Evolutionary conservation across 2,888 invertebrate species (phyloP).

Genomic region (Ferdinandea cuprea): DNA sequence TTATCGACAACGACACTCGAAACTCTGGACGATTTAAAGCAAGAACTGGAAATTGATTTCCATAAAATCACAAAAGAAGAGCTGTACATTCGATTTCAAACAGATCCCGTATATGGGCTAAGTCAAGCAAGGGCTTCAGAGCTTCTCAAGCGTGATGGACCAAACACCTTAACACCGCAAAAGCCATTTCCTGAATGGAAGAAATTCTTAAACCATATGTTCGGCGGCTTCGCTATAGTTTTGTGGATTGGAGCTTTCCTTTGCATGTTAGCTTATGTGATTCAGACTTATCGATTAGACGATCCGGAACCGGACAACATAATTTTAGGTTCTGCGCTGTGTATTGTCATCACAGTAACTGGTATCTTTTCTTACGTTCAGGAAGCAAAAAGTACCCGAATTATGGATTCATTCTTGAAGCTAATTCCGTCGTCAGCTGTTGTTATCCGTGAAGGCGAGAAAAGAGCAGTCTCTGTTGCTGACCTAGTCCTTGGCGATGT

Average conservation of each 20-base stretch:
- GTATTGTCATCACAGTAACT: constrained; percentile 87
- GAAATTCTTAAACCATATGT: constrained; percentile 85
- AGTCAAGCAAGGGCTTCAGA: constrained; percentile 85
- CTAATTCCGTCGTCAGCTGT: constrained; percentile 87
- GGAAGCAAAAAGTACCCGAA: constrained; percentile 85
- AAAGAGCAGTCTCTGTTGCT: constrained; percentile 84
- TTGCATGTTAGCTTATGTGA: constrained; percentile 86
- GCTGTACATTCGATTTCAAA: constrained; percentile 94
- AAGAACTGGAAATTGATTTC: constrained; percentile 64
- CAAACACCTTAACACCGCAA: constrained; percentile 90
- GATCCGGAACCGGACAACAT: constrained; percentile 85
- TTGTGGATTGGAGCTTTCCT: constrained; percentile 91
- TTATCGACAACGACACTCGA: background rate
- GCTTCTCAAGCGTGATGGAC: constrained; percentile 86
- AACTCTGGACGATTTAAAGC: constrained; percentile 26
- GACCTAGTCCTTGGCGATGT: constrained; percentile 89
- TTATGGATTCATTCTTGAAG: constrained; percentile 90
- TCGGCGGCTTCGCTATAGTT: constrained; percentile 90
- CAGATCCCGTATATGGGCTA: constrained; percentile 91
- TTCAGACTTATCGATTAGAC: constrained; percentile 84
- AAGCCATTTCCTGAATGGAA: constrained; percentile 89
- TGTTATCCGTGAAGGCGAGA: constrained; percentile 85
- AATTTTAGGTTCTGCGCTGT: constrained; percentile 86
- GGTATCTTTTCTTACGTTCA: constrained; percentile 88
- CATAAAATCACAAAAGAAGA: constrained; percentile 91